Conservation (phyloP, 2,797 vertebrate genomes). For the Loriculus beryllinus region DNA sequence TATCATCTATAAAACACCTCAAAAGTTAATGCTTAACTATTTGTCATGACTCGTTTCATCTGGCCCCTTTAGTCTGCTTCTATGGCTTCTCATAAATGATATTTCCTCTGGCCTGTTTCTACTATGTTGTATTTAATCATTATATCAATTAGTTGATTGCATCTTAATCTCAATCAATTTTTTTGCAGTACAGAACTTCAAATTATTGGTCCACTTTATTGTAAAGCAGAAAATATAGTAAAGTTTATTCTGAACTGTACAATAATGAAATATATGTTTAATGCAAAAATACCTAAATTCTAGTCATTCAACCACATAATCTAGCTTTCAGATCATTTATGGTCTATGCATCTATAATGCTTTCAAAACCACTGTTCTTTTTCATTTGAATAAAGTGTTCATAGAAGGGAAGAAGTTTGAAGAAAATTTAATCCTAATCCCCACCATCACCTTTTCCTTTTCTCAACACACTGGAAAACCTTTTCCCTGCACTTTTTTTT, state of each 20-base stretch:
- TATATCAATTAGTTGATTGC: too few species aligned
- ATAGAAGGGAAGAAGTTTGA: neutral
- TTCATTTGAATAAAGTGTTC: neutral
- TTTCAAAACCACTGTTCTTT: neutral
- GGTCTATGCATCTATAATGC: too few species aligned
- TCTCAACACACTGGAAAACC: neutral
- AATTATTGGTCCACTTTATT: neutral
- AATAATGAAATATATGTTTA: neutral
- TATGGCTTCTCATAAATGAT: neutral
- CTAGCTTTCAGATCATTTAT: neutral
- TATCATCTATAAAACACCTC: neutral
- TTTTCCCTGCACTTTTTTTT: neutral
- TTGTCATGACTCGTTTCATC: neutral
- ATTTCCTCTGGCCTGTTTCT: neutral
- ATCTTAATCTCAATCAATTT: too few species aligned
- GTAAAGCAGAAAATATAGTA: neutral
- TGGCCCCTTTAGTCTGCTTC: neutral
- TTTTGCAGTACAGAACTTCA: too few species aligned
- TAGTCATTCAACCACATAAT: neutral
- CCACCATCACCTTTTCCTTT: neutral
- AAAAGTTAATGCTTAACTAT: neutral
- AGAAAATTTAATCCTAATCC: neutral
- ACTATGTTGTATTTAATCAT: too few species aligned
- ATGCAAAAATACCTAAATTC: neutral
- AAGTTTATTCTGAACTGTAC: neutral